phyloP scores from a whole-genome alignment of 2,113 vertebrate genomes.

The Psilopogon haemacephalus region DNA sequence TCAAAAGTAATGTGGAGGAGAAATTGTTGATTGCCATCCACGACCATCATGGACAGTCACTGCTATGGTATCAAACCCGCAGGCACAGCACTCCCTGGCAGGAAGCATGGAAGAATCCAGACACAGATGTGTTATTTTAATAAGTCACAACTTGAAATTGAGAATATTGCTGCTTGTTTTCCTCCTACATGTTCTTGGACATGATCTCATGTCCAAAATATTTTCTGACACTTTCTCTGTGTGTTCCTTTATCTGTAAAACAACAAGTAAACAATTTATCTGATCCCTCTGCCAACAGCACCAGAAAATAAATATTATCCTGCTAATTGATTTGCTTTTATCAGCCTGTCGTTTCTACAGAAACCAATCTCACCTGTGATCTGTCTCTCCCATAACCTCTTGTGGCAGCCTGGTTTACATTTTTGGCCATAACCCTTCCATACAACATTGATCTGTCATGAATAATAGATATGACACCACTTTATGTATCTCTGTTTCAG shows the following conservation, averaged over 20 bases:
- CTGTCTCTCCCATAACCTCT: constrained; percentile 40
- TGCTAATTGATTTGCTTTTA: constrained; percentile 48
- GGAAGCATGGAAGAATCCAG: neutral
- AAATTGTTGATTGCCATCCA: neutral
- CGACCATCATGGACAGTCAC: rapidly evolving
- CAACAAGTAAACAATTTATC: constrained; percentile 29
- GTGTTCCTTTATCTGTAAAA: constrained; percentile 15
- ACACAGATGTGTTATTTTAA: neutral
- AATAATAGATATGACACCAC: constrained; percentile 40
- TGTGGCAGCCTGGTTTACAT: constrained; percentile 58
- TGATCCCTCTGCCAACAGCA: constrained; percentile 1
- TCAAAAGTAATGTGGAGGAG: neutral
- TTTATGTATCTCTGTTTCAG: constrained; percentile 51
- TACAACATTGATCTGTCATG: constrained; percentile 64
- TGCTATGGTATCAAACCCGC: neutral
- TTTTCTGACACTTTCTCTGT: constrained; percentile 2
- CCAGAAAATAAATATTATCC: constrained; percentile 11
- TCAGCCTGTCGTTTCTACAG: constrained; percentile 42
- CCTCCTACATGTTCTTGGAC: neutral
- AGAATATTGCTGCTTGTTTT: neutral
- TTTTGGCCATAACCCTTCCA: constrained; percentile 63
- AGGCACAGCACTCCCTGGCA: rapidly evolving
- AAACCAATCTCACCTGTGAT: constrained; percentile 59
- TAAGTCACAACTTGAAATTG: neutral
- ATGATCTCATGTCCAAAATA: neutral